A percentile compares a stretch with the other conserved stretches of the same genome.
These are phyloP conservation scores for Apodemia mormo DNA, from an alignment of 2,888 invertebrate genomes.

Conservation along the genomic window DNA sequence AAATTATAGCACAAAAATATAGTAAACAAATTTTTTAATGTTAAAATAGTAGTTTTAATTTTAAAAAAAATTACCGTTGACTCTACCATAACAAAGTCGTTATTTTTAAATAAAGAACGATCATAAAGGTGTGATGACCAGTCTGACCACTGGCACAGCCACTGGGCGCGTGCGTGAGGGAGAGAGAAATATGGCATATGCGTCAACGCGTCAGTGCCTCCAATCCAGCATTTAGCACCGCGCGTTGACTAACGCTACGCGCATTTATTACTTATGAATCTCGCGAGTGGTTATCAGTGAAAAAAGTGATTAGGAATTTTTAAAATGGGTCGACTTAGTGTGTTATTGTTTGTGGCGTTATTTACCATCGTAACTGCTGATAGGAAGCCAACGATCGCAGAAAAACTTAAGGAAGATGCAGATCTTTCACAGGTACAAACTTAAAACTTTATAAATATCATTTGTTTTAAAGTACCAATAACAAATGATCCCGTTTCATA, in stretches of 20 bases:
- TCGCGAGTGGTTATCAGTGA: conserved; percentile 59
- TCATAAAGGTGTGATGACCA: conserved; percentile 55
- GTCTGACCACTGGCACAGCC: conserved; percentile 47
- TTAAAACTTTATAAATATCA: conserved; percentile 39
- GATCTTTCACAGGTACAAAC: conserved; percentile 84
- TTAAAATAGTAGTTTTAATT: neutral
- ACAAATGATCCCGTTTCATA: neutral
- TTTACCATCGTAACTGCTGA: conserved; percentile 56
- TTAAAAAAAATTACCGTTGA: neutral
- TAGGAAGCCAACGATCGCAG: conserved; percentile 78
- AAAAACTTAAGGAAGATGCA: conserved; percentile 84
- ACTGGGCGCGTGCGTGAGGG: conserved; percentile 50
- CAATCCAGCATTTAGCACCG: conserved; percentile 65
- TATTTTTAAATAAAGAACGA: conserved; percentile 45
- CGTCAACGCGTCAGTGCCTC: conserved; percentile 54
- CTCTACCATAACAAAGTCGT: conserved; percentile 14
- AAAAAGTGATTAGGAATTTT: conserved; percentile 40
- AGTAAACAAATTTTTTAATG: neutral
- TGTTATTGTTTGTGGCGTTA: conserved; percentile 70
- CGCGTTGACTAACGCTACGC: conserved; percentile 55
- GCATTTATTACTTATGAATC: conserved; percentile 50
- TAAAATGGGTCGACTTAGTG: conserved; percentile 62
- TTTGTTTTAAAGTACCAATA: conserved; percentile 3
- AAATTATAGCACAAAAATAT: neutral
- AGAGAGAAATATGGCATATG: conserved; percentile 49